phyloP scores from a whole-genome alignment of 2,888 invertebrate genomes.

The Paralinhomoeus sp. region DNA sequence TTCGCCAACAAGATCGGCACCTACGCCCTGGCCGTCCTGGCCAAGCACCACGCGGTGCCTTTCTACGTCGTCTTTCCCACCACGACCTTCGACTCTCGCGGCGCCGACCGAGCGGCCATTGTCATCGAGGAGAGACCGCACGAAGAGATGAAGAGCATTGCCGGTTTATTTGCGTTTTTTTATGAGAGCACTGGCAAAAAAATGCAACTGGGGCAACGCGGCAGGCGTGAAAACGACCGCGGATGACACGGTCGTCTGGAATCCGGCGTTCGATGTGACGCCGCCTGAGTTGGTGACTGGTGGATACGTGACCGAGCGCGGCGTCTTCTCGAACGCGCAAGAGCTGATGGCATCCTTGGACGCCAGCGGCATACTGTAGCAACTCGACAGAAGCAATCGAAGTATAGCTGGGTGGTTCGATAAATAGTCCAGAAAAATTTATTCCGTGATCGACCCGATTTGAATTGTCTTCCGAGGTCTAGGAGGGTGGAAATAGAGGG shows the following conservation, averaged over 20 bases:
- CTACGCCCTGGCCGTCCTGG: constrained; percentile 55
- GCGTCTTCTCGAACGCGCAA: constrained; percentile 38
- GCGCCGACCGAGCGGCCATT: constrained; percentile 57
- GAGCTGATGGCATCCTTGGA: too few species aligned
- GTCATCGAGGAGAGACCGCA: constrained; percentile 78
- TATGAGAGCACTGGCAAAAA: background rate
- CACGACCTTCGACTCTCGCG: constrained; percentile 58
- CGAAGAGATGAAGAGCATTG: constrained; percentile 52
- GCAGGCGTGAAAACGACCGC: constrained; percentile 13
- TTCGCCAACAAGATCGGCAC: constrained; percentile 86
- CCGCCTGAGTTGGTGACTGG: constrained; percentile 52
- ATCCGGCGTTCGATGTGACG: constrained; percentile 94
- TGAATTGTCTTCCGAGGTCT: too few species aligned
- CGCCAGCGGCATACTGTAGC: too few species aligned
- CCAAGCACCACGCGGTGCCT: constrained; percentile 60
- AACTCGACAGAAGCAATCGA: too few species aligned
- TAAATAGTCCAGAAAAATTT: too few species aligned
- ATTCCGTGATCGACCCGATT: too few species aligned
- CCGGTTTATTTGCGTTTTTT: background rate
- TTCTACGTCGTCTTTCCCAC: constrained; percentile 85
- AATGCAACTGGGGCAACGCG: background rate
- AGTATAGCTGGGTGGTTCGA: too few species aligned
- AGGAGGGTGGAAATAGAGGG: too few species aligned
- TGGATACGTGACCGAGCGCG: constrained; percentile 69
- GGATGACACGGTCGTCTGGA: constrained; percentile 74